Evolutionary conservation across 2,888 invertebrate species (phyloP).

Genomic region (Synergus laeviventris): DNA sequence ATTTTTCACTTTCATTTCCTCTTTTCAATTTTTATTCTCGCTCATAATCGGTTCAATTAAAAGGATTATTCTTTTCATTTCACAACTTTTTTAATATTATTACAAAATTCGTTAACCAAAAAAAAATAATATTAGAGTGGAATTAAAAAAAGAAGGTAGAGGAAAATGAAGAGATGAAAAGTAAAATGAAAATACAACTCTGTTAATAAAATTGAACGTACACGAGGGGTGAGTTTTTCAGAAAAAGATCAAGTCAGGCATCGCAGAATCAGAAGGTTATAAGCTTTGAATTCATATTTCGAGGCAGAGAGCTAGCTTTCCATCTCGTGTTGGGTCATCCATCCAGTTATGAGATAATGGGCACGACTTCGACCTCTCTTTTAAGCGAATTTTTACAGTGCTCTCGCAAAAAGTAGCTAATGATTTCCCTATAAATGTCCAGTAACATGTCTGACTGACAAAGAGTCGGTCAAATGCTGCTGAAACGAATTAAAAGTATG

Average conservation of each 20-base stretch:
- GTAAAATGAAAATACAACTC: not conserved
- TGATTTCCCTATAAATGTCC: not conserved
- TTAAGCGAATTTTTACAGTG: constrained; percentile 4
- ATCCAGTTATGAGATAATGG: not conserved
- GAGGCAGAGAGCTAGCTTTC: constrained; percentile 18
- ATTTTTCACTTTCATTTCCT: not conserved
- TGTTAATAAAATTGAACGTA: constrained; percentile 22
- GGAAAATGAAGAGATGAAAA: not conserved
- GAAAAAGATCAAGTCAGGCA: constrained; percentile 7
- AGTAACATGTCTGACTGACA: not conserved
- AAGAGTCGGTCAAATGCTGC: not conserved
- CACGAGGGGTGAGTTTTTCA: not conserved
- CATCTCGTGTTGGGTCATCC: not conserved
- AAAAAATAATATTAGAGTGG: not conserved
- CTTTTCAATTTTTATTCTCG: not conserved
- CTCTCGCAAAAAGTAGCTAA: not conserved
- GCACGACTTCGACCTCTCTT: not conserved
- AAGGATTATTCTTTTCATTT: no score
- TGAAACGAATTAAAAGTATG: not conserved
- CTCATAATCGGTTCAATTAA: not conserved
- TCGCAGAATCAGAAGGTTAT: constrained; percentile 12
- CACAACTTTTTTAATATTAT: no score
- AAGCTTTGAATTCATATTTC: constrained; percentile 31
- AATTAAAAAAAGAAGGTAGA: not conserved
- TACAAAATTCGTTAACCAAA: no score